Percentiles rank a stretch among this genome's conserved stretches.
Conservation (phyloP, 2,888 invertebrate species). For the Leptothorax acervorum region DNA sequence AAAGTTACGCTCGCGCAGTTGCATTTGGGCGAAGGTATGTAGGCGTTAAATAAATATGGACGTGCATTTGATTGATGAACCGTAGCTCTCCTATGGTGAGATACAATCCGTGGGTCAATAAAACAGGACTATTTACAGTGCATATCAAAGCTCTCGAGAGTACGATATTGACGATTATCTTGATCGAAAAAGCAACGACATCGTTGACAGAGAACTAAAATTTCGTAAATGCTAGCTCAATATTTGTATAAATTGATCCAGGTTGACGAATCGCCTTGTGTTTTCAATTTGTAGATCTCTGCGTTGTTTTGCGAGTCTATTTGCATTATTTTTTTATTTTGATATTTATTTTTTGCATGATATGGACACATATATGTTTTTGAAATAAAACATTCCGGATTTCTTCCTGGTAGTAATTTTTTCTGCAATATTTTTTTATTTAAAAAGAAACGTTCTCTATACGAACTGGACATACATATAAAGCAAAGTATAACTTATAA, state of each 20-base stretch:
- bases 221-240: constrained; percentile 32
- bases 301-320: background rate
- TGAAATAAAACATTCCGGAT: background rate
- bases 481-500: background rate
- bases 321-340: constrained; percentile 21
- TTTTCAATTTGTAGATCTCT: constrained; percentile 19
- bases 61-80: constrained; percentile 42
- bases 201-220: constrained; percentile 7
- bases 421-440: background rate
- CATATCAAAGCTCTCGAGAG: constrained; percentile 41
- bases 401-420: background rate
- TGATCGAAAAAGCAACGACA: constrained; percentile 32
- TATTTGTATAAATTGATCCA: constrained; percentile 32
- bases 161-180: constrained; percentile 39
- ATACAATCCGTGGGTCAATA: constrained; percentile 39
- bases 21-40: background rate
- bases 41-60: constrained; percentile 41
- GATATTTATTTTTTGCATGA: constrained; percentile 22
- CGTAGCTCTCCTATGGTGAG: constrained; percentile 20
- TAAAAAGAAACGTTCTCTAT: background rate
- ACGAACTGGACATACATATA: background rate
- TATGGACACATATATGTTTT: background rate
- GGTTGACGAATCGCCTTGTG: constrained; percentile 17
- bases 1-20: background rate
- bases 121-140: constrained; percentile 44